A percentile compares a stretch with the other conserved stretches of the same genome.
Evolutionary conservation across 2,888 invertebrate species (phyloP).

Genomic region (Coelopa pilipes): DNA sequence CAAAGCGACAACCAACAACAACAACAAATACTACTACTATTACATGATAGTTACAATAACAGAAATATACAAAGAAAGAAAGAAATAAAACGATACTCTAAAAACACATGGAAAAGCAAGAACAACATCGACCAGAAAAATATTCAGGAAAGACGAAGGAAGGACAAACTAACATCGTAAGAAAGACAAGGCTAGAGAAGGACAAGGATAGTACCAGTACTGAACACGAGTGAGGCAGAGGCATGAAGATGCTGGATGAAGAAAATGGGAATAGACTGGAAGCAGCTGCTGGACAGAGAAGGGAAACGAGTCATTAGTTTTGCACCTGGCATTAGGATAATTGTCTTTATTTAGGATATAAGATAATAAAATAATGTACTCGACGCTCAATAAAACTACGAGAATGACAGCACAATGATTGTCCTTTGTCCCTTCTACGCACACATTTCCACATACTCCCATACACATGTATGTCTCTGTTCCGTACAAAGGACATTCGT

Average conservation of each 20-base stretch:
- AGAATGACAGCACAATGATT: background rate
- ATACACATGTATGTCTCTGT: background rate
- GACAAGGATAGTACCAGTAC: too few species aligned
- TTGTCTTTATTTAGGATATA: conserved; percentile 29
- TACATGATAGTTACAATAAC: background rate
- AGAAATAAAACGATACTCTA: background rate
- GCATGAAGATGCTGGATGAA: too few species aligned
- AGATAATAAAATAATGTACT: conserved; percentile 28
- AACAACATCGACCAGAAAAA: background rate
- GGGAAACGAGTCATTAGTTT: conserved; percentile 16
- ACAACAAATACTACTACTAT: background rate
- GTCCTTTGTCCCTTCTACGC: background rate
- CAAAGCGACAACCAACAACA: too few species aligned
- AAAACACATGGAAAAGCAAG: conserved; percentile 1
- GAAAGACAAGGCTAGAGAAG: too few species aligned
- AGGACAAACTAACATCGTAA: background rate
- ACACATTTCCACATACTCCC: background rate
- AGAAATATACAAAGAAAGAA: background rate
- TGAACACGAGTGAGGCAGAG: too few species aligned
- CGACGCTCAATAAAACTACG: conserved; percentile 3
- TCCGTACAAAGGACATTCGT: background rate
- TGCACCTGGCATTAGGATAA: conserved; percentile 28
- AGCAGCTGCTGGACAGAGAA: background rate
- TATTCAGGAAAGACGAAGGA: background rate
- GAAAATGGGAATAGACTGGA: background rate